Percentiles rank a stretch among this genome's conserved stretches.
Evolutionary conservation across 2,113 vertebrate genomes (phyloP).

Genomic region (Erinaceus europaeus): DNA sequence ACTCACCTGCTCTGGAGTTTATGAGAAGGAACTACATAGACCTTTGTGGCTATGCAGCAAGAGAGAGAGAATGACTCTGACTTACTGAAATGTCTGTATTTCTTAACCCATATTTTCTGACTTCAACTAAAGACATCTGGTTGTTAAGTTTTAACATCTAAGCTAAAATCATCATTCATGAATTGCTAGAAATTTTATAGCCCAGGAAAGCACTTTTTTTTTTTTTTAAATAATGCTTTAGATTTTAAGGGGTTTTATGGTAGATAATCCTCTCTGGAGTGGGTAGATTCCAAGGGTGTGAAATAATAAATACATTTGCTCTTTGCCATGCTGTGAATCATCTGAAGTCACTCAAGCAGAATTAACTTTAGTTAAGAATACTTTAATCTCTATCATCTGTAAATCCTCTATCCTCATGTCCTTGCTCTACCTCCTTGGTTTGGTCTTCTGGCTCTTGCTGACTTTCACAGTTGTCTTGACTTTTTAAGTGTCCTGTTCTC

Average conservation of each 20-base stretch:
- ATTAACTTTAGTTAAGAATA: neutral
- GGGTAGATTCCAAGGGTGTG: neutral
- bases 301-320: neutral
- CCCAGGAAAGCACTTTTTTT: neutral
- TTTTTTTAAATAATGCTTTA: neutral
- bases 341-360: neutral
- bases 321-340: neutral
- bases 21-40: neutral
- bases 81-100: too few relatives aligned
- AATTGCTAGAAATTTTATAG: neutral
- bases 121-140: neutral
- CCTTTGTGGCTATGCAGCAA: neutral
- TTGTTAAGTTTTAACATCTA: neutral
- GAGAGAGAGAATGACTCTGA: neutral
- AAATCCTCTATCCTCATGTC: neutral
- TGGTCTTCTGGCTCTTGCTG: neutral
- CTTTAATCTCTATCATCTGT: neutral
- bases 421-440: neutral
- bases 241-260: neutral
- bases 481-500: constrained; percentile 41
- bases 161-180: neutral
- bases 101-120: too few relatives aligned
- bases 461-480: neutral
- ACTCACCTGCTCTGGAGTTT: neutral
- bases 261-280: neutral